Percentiles rank a stretch among this genome's conserved stretches.
phyloP scores from a whole-genome alignment of 2,113 vertebrate species.

The Lontra canadensis region DNA sequence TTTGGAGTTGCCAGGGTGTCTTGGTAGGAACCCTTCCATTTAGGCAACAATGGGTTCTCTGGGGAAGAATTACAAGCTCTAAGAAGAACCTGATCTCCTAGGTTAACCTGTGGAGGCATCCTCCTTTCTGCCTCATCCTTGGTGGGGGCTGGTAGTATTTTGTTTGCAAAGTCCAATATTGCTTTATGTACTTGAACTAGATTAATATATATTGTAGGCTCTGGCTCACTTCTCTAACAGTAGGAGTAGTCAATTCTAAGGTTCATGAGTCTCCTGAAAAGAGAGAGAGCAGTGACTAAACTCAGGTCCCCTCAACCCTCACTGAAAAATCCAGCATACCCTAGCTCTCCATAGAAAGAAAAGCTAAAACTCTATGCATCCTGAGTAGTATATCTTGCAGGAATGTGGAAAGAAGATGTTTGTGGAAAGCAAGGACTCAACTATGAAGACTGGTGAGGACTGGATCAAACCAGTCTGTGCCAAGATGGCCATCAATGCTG shows the following conservation, averaged over 20 bases:
- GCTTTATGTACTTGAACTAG: background rate
- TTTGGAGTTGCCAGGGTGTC: background rate
- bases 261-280: background rate
- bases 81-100: background rate
- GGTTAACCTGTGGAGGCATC: background rate
- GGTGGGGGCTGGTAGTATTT: background rate
- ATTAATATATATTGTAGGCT: background rate
- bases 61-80: background rate
- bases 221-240: background rate
- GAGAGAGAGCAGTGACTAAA: background rate
- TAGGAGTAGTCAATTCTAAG: background rate
- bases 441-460: background rate
- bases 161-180: background rate
- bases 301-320: background rate
- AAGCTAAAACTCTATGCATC: background rate
- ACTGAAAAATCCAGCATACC: background rate
- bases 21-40: background rate
- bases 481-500: background rate
- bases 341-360: background rate
- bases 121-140: background rate
- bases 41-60: background rate
- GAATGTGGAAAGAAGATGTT: background rate
- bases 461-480: background rate
- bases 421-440: background rate
- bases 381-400: background rate